Evolutionary conservation across 2,888 invertebrate species (phyloP), one percentile per base, ranked within the genome.

Genomic region (Habroteleia sp.): DNA sequence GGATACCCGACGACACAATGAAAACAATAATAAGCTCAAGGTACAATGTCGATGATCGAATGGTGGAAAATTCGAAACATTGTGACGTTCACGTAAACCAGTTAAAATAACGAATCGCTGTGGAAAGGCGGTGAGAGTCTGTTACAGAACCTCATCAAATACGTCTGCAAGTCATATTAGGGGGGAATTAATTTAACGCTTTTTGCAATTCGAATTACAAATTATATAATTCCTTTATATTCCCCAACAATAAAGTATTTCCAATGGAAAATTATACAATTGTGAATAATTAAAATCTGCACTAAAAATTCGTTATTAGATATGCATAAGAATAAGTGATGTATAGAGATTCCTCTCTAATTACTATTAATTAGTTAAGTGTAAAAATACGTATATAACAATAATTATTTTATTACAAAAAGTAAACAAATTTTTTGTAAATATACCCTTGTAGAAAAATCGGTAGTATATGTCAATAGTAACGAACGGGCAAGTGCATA

Each of bases 11-110:
- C 37, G 52, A 60, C 44, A n/a, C n/a, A n/a, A 46, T 20, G 17
- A 39, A 11, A 46, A 14, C 31, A 42, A 52, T 42, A 14, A 8
- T n/a, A 16, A 16, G 14, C 16, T 13, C 33, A 13, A 1, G 11
- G 33, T 13, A 33, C 33, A 52, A 52, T 50, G 41, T 48, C 48
- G 35, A 29, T 52, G 50, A 69, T 60, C 46, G 50, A 50, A 35
- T 10, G 50, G 27, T n/a, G 33, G 33, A 42, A 42, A 65, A 54
- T 8, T 2, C 41, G 20, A 16, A 29, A 39, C 46, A 29, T 56
- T 37, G 46, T 31, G 23, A 39, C 33, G 58, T 25, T 42, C 13
- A 42, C n/a, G 4, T 46, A 17, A 25, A 27, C 23, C 60, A 37
- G 46, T 60, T 46, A 37, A 46, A 60, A 60, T 27, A 37, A 27